These are phyloP conservation scores for Siniperca chuatsi DNA, from an alignment of 2,113 vertebrate genomes.

Conservation along the genomic window DNA sequence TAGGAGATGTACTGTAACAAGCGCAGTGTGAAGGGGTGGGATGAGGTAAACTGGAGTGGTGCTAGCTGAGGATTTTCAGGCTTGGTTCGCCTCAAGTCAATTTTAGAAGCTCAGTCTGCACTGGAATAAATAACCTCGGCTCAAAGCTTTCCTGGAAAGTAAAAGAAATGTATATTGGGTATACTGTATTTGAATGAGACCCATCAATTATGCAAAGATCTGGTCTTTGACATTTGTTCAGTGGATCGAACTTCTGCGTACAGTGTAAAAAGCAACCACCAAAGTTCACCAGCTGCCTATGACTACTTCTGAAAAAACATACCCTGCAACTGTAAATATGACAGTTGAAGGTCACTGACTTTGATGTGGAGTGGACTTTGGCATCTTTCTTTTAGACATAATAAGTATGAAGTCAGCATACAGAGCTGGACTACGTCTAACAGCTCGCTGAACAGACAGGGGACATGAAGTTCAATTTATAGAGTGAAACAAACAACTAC, in stretches of 20 bases:
- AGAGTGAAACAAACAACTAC: neutral
- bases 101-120: neutral
- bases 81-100: slow-evolving; percentile 7
- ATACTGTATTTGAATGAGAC: neutral
- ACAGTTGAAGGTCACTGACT: neutral
- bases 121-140: neutral
- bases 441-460: too few species aligned
- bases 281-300: neutral
- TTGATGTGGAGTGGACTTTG: neutral
- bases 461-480: neutral
- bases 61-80: slow-evolving; percentile 14
- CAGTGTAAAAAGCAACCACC: neutral
- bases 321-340: neutral
- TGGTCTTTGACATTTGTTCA: neutral
- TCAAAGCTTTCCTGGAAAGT: neutral
- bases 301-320: neutral
- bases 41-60: neutral
- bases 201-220: neutral
- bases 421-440: neutral
- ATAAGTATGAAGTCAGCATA: too few species aligned
- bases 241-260: neutral
- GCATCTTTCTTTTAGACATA: neutral
- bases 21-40: neutral
- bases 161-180: neutral
- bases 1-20: slow-evolving; percentile 16